phyloP scores from a whole-genome alignment of 2,797 vertebrate genomes.

The Galago senegalensis region DNA sequence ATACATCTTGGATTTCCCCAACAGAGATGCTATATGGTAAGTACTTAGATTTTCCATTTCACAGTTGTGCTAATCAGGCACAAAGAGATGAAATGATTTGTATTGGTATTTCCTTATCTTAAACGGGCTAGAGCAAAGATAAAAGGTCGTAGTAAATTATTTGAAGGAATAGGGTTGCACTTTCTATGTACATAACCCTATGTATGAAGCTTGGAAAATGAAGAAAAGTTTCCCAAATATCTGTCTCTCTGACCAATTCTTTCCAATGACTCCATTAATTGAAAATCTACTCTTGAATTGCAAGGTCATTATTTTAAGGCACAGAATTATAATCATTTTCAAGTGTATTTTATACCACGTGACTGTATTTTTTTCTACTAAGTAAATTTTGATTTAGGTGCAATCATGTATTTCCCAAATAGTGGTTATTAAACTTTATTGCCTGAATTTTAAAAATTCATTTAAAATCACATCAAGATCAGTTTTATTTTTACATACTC shows the following conservation, averaged over 20 bases:
- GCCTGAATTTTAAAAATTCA: constrained; percentile 3
- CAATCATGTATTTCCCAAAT: neutral
- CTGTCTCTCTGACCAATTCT: neutral
- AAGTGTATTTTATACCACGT: neutral
- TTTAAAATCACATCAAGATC: constrained; percentile 35
- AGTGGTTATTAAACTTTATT: constrained; percentile 22
- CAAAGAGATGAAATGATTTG: neutral
- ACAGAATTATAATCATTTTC: constrained; percentile 32
- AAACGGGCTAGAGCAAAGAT: neutral
- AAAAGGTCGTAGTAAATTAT: neutral
- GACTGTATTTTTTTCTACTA: neutral
- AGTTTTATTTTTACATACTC: neutral
- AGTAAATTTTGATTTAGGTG: neutral
- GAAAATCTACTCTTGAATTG: neutral
- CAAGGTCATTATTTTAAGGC: constrained; percentile 13
- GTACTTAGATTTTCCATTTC: neutral
- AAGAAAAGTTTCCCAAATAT: neutral
- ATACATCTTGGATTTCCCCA: neutral
- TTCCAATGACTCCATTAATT: neutral
- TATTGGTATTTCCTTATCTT: neutral
- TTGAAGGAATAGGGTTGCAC: no score
- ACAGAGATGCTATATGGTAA: fast-evolving
- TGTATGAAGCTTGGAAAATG: neutral
- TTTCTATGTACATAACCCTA: no score
- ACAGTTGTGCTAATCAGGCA: neutral